Base-by-base conservation (phyloP, 1,140 invertebrate genomes). In the Penaeus indicus region DNA sequence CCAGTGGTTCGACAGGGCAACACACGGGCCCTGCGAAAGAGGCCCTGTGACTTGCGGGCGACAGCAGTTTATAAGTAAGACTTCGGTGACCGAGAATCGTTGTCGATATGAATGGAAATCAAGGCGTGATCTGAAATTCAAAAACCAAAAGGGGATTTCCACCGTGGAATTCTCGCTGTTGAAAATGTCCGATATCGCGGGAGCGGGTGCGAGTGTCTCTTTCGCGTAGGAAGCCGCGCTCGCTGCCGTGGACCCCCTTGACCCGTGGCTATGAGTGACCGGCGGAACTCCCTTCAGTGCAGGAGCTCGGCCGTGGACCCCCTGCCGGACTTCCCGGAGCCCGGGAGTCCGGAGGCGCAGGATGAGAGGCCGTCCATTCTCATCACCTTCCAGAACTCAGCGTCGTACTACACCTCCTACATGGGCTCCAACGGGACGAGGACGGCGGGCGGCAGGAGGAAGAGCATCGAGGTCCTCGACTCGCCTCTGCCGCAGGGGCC, bases 321-420 rank as follows among this genome's bases (percentile, higher is more conserved):
- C 1, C 25, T 79, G n/a, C 22, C 25, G 21, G 75, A 84, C 61
- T 83, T 47, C 38, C 16, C 21, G 18, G 86, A 88, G 0, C 32
- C 81, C 8, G 86, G 77, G 11, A 77, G 19, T 47, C 32, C 54
- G 0, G 86, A 88, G 27, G 19, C 86, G 27, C 10, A 67, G 47
- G 86, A 88, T 72, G 61, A 62, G 18, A 69, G 86, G 22, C 86
- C 86, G 1, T 88, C 86, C 60, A 84, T 88, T 22, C 81, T 88
- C n/a, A 88, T 88, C 27, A 88, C 86, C 11, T 88, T 88, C 61
- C 86, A 88, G 72, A 88, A 88, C 61, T 88, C 86, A 16, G 86
- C 86, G 21, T 88, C 86, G 1, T 88, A 88, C 38, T 88, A 88
- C 69, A 88, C 86, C 8, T 88, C 86, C 60, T 88, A 88, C 72